Base-by-base conservation (phyloP, 2,888 invertebrate genomes). In the Drosophila prolongata region DNA sequence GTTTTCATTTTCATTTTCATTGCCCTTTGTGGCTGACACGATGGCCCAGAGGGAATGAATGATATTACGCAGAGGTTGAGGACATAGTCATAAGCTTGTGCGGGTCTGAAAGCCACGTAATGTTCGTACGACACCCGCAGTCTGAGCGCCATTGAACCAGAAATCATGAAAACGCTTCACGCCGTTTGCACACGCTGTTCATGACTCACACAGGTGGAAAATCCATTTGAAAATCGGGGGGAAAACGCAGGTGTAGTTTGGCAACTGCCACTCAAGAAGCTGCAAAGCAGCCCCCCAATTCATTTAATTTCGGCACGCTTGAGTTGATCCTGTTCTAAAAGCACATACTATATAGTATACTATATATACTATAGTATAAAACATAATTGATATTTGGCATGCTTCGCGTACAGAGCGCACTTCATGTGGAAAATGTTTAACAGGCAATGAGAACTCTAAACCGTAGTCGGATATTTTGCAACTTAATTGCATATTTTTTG, bases 101-200 rank as follows among this genome's bases (percentile, higher is more conserved):
- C 6, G 43, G 27, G 27, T 8, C 46, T 27, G 46, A 30, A 27
- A 40, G 19, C 38, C 49, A 50, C 37, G 50, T 42, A 43, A 49
- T 64, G 11, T 43, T 37, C 43, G 14, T 37, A 50, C 54, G 69
- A 68, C 69, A 69, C 53, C 53, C 53, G 43, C 30, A 56, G 44
- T 38, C 24, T 27, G 61, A 46, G 35, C 74, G 72, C 84, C 82
- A 82, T 82, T 82, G 80, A 82, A 83, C 87, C 87, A 82, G 80
- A 80, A 82, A 83, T 74, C 87, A 83, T 75, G 80, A 65, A 70
- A 71, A 66, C 75, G 68, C 72, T 82, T 82, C 69, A 80, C 84
- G 82, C 78, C 83, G 35, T 50, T 65, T 82, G 84, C 75, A 65
- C 82, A 82, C 75, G 71, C 44, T 58, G 38, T 10, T 13, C 67